phyloP scores from a whole-genome alignment of 1,140 invertebrate genomes.

The Cyclina sinensis region DNA sequence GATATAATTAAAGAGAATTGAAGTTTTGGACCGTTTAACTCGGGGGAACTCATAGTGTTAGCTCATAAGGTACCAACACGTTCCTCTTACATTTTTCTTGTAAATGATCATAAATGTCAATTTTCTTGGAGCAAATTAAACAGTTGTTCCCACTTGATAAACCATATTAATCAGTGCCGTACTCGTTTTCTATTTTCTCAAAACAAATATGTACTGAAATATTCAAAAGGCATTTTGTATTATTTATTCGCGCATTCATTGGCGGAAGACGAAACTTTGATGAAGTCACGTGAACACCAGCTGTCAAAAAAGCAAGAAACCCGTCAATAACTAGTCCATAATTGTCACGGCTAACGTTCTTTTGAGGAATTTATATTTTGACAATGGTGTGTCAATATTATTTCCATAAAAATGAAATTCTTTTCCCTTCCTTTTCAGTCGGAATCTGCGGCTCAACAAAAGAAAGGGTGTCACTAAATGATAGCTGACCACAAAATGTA shows the following conservation, averaged over 20 bases:
- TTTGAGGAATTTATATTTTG: conserved; percentile 45
- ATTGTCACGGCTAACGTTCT: conserved; percentile 20
- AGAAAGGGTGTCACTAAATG: not conserved
- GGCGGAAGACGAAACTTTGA: conserved; percentile 47
- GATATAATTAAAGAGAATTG: no score
- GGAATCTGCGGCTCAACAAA: conserved; percentile 16
- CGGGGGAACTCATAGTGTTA: no score
- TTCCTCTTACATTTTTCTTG: not conserved
- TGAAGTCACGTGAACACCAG: conserved; percentile 60
- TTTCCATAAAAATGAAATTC: conserved; percentile 62
- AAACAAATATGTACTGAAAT: conserved; percentile 64
- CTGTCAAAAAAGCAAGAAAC: conserved; percentile 58
- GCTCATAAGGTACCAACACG: no score
- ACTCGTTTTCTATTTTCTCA: conserved; percentile 4
- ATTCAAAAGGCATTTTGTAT: conserved; percentile 61
- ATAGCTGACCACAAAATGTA: not conserved
- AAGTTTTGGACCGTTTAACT: no score
- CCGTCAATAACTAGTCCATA: conserved; percentile 39
- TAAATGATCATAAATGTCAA: conserved; percentile 26
- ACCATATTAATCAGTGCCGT: conserved; percentile 53
- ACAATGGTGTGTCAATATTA: conserved; percentile 58
- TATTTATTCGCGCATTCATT: conserved; percentile 46
- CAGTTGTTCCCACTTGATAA: conserved; percentile 39
- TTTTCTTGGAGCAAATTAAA: conserved; percentile 43
- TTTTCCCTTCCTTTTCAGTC: conserved; percentile 5